A percentile compares a stretch with the other conserved stretches of the same genome.
Evolutionary conservation across 2,797 vertebrate species (phyloP).

Genomic region (Microctenopoma steveboyesi): DNA sequence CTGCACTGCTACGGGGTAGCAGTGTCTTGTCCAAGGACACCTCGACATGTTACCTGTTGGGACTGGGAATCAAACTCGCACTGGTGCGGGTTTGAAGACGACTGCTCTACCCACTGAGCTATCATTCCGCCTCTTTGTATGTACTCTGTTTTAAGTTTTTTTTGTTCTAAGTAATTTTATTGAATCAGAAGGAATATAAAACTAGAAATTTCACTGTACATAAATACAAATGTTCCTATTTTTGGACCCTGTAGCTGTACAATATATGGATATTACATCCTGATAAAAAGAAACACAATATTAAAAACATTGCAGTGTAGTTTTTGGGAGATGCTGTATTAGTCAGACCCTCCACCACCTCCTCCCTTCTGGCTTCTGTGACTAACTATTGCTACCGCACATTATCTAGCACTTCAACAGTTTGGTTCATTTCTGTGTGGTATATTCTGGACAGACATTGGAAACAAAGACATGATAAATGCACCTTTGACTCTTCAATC

Average conservation of each 20-base stretch:
- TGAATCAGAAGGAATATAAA: not conserved
- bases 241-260: not conserved
- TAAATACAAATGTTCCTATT: not conserved
- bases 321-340: slow-evolving; percentile 52
- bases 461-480: slow-evolving; percentile 35
- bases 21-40: too few relatives aligned
- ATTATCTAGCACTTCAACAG: slow-evolving; percentile 50
- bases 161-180: too few relatives aligned
- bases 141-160: not conserved
- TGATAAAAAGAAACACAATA: slow-evolving; percentile 48
- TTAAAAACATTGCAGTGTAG: slow-evolving; percentile 44
- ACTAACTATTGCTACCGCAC: slow-evolving; percentile 48
- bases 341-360: slow-evolving; percentile 38
- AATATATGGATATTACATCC: slow-evolving; percentile 35
- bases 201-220: not conserved
- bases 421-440: slow-evolving; percentile 29
- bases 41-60: too few relatives aligned
- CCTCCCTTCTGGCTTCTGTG: slow-evolving; percentile 46
- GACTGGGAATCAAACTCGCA: too few relatives aligned
- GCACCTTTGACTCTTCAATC: slow-evolving; percentile 37
- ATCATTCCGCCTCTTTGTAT: too few relatives aligned
- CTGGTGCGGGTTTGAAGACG: too few relatives aligned
- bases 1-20: too few relatives aligned
- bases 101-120: too few relatives aligned
- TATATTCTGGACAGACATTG: slow-evolving; percentile 29